Conservation (phyloP, 2,888 invertebrate genomes). For the Fabriciana adippe region DNA sequence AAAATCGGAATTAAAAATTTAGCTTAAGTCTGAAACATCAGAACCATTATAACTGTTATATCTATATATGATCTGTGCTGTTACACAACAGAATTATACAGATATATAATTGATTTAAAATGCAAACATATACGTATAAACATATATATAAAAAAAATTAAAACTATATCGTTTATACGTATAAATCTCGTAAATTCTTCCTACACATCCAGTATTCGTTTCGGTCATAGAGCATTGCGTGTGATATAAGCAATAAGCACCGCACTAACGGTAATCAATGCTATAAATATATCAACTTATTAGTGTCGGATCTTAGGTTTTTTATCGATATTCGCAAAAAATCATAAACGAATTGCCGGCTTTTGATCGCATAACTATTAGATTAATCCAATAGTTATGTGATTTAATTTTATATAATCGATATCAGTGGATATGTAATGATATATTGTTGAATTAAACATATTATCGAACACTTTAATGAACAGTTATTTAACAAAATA, state of each 20-base stretch:
- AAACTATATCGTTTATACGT: not conserved
- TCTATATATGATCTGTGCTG: no score
- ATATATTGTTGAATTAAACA: no score
- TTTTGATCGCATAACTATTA: slow-evolving; percentile 13
- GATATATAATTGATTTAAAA: no score
- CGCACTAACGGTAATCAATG: slow-evolving; percentile 26
- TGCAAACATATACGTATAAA: no score
- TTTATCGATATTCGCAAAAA: slow-evolving; percentile 11
- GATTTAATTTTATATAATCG: slow-evolving; percentile 10
- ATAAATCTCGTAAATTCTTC: slow-evolving; percentile 21
- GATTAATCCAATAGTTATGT: not conserved
- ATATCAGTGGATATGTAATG: not conserved
- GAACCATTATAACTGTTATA: no score
- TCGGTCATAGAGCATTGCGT: slow-evolving; percentile 60
- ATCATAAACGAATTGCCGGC: not conserved
- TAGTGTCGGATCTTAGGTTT: slow-evolving; percentile 18
- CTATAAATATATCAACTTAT: slow-evolving; percentile 28
- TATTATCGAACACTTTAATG: no score
- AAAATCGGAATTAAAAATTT: no score
- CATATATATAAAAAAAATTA: not conserved
- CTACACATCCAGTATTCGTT: slow-evolving; percentile 38
- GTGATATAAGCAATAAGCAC: slow-evolving; percentile 46
- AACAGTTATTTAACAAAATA: no score
- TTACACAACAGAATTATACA: no score
- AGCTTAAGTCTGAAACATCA: no score